A percentile compares a stretch with the other conserved stretches of the same genome.
Conservation (phyloP, 2,888 invertebrate genomes). For the Cephus rjabovi region DNA sequence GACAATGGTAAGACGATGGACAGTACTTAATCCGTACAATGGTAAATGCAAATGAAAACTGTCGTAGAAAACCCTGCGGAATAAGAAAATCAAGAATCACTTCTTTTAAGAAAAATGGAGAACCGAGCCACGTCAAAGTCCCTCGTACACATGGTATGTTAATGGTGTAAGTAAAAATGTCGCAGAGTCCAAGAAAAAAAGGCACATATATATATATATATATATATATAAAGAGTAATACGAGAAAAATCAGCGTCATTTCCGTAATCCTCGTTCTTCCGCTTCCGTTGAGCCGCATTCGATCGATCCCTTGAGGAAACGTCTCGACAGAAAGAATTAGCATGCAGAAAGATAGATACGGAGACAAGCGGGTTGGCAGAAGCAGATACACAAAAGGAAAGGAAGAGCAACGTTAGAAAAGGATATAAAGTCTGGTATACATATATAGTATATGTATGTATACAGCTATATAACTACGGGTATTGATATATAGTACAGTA, state of each 20-base stretch:
- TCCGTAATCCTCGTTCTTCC: background rate
- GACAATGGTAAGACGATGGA: background rate
- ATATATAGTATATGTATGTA: background rate
- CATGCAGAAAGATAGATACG: background rate
- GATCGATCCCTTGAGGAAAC: background rate
- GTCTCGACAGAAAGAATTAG: background rate
- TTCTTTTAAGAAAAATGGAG: background rate
- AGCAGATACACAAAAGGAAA: conserved; percentile 1
- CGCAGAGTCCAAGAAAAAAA: background rate
- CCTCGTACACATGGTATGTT: background rate
- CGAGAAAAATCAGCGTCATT: background rate
- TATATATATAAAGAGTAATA: background rate
- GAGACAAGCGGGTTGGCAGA: background rate
- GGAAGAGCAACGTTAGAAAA: background rate
- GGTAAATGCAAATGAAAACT: background rate
- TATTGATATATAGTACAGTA: background rate
- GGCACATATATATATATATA: too few species aligned
- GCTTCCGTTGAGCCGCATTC: background rate
- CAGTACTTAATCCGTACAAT: background rate
- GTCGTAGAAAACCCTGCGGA: background rate
- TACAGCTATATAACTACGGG: background rate
- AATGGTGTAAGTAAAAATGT: background rate
- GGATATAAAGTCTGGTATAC: background rate
- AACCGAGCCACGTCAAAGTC: background rate
- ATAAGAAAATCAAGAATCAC: background rate